Conservation (phyloP, 2,113 vertebrate species). For the Alethe diademata region DNA sequence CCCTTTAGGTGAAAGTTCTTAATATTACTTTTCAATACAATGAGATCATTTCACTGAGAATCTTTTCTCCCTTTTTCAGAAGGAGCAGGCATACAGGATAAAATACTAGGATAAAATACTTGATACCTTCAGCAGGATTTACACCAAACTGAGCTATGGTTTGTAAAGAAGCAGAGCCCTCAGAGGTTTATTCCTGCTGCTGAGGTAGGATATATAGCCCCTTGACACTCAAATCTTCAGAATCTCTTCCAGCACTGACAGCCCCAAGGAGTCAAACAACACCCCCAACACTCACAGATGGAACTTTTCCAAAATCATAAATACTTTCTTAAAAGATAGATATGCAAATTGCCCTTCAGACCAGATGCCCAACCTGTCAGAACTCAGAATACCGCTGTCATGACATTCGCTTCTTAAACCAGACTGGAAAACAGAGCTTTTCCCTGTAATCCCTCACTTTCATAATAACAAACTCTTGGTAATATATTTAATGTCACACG, state of each 20-base stretch:
- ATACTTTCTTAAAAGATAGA: not conserved
- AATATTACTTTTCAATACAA: not conserved
- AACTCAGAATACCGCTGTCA: not conserved
- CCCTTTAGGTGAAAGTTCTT: not conserved
- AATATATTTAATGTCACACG: not conserved
- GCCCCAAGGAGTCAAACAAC: not conserved
- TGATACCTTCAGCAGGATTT: not conserved
- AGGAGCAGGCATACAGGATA: not conserved
- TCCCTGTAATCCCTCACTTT: not conserved
- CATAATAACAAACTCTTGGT: not conserved
- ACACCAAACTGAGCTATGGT: not conserved
- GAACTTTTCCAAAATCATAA: not conserved
- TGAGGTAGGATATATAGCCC: not conserved
- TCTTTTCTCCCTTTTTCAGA: not conserved
- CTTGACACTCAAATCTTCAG: not conserved
- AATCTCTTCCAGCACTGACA: not conserved
- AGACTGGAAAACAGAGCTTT: not conserved
- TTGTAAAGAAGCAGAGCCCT: fast-evolving
- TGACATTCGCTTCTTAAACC: not conserved
- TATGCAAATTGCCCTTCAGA: not conserved
- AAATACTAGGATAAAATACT: not conserved
- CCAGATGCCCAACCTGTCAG: not conserved
- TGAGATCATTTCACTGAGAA: not conserved
- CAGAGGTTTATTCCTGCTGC: not conserved
- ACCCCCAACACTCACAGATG: not conserved